Percentiles rank a stretch among this genome's conserved stretches.
Conservation (phyloP, 2,797 vertebrate species). For the Molossus alvarezi region DNA sequence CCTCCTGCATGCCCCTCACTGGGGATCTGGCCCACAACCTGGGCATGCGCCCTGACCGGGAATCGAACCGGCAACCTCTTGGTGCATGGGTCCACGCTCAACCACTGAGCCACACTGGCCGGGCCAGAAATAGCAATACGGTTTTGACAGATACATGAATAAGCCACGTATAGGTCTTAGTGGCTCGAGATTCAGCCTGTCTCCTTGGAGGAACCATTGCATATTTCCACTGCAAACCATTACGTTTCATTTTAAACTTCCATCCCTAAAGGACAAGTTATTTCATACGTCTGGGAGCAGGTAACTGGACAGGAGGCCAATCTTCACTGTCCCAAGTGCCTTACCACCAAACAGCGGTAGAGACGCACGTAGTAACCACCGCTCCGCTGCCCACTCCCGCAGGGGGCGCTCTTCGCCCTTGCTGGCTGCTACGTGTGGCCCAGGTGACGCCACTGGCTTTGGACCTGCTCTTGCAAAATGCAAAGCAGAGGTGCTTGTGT, state of each 20-base stretch:
- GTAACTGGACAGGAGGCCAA: background rate
- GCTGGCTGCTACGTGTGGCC: rapidly evolving
- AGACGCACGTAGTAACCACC: background rate
- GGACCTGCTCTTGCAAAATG: background rate
- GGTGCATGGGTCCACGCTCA: too few species aligned
- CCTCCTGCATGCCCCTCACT: too few species aligned
- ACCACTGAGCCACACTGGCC: too few species aligned
- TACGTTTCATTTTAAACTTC: background rate
- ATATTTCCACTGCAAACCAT: background rate
- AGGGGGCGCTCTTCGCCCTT: background rate
- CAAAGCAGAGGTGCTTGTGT: background rate
- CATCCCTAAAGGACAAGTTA: background rate
- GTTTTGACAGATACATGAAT: background rate
- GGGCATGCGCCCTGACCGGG: too few species aligned
- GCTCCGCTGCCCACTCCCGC: too few species aligned
- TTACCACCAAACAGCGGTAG: background rate
- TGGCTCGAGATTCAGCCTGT: background rate
- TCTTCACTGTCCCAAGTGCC: background rate
- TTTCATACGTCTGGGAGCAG: background rate
- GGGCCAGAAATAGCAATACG: background rate
- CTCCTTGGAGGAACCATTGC: background rate
- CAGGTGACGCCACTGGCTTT: background rate
- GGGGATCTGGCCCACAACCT: too few species aligned
- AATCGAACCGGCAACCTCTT: too few species aligned
- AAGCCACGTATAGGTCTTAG: background rate